A percentile compares a stretch with the other conserved stretches of the same genome.
Conservation (phyloP, 2,888 invertebrate genomes). For the Carabus problematicus region DNA sequence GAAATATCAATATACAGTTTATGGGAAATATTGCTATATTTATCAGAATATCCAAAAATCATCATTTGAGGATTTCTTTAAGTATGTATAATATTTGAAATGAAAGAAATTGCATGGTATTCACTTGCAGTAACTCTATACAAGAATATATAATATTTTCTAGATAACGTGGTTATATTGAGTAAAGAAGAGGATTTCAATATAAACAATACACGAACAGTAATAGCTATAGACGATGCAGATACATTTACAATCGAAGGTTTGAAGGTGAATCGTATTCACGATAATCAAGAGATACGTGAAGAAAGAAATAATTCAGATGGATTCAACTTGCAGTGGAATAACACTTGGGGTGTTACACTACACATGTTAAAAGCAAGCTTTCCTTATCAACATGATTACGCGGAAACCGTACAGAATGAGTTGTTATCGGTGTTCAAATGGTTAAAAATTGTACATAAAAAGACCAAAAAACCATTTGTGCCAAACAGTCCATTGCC, state of each 20-base stretch:
- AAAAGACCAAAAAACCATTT: conserved; percentile 71
- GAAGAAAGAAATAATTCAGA: conserved; percentile 79
- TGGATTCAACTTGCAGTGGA: conserved; percentile 72
- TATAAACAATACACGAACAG: conserved; percentile 60
- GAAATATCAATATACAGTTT: conserved; percentile 49
- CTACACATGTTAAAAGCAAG: conserved; percentile 72
- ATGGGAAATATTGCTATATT: conserved; percentile 70
- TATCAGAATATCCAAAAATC: conserved; percentile 71
- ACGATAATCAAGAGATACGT: conserved; percentile 69
- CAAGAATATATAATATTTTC: conserved; percentile 18
- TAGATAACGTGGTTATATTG: conserved; percentile 46
- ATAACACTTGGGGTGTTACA: conserved; percentile 74
- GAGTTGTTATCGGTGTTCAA: conserved; percentile 90
- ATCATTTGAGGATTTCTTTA: conserved; percentile 71
- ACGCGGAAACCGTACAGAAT: conserved; percentile 86
- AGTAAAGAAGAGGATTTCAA: conserved; percentile 51
- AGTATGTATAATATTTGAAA: too few species aligned
- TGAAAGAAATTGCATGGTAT: too few species aligned
- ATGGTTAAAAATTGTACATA: conserved; percentile 91
- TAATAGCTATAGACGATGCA: conserved; percentile 72
- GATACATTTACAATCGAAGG: conserved; percentile 77
- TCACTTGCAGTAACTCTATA: not conserved
- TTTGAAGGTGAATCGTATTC: conserved; percentile 67
- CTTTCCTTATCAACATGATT: conserved; percentile 88
- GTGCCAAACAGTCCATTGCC: conserved; percentile 77